Evolutionary conservation across 2,113 vertebrate species (phyloP).

Genomic region (Grus americana): DNA sequence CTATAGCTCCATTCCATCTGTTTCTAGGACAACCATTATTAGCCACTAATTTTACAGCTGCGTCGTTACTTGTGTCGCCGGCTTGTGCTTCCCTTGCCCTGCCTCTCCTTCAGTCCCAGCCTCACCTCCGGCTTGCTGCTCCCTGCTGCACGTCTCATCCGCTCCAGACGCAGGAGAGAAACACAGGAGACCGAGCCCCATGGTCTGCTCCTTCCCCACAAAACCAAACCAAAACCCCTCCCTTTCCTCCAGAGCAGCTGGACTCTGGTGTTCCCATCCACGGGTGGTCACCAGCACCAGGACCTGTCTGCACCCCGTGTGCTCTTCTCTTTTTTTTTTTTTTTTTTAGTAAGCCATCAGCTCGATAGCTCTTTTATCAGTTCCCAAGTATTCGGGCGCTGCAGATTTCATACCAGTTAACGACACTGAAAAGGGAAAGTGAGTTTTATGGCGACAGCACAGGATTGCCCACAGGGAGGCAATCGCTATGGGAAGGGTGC

Average conservation of each 20-base stretch:
- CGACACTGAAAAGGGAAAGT: neutral
- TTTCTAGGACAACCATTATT: conserved; percentile 36
- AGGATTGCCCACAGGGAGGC: neutral
- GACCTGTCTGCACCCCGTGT: neutral
- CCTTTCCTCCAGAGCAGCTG: neutral
- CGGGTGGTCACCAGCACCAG: neutral
- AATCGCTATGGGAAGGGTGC: rapidly evolving
- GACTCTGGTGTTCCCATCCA: neutral
- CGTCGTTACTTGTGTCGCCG: neutral
- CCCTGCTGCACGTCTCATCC: neutral
- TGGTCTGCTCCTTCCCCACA: neutral
- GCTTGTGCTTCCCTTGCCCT: neutral
- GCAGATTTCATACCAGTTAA: neutral
- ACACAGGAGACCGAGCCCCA: neutral
- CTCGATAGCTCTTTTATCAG: rapidly evolving
- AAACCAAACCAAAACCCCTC: too few species aligned
- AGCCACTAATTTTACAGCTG: conserved; percentile 26
- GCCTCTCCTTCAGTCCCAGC: conserved; percentile 42
- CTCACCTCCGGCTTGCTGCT: conserved; percentile 37
- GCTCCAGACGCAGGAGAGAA: neutral
- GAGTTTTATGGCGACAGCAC: neutral
- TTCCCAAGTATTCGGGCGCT: neutral
- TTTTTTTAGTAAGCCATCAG: too few species aligned
- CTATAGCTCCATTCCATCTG: conserved; percentile 2
- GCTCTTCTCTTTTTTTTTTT: neutral